Evolutionary conservation across 2,888 invertebrate species (phyloP).

Genomic region (Mechanitis messenoides): DNA sequence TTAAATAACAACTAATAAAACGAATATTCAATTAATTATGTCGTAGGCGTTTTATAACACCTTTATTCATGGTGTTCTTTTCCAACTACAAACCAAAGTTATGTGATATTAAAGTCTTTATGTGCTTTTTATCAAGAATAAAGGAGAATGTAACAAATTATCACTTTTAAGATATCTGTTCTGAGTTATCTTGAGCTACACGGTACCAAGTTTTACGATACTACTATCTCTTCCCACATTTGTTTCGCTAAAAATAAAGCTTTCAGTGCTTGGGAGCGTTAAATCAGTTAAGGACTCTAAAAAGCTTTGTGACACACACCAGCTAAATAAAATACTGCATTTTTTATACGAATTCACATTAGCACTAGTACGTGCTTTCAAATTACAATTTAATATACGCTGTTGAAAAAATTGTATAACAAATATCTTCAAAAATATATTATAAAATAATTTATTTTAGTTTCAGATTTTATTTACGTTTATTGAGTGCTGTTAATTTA

Average conservation of each 20-base stretch:
- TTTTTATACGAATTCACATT: too few relatives aligned
- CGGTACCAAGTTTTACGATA: slow-evolving; percentile 55
- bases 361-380: too few relatives aligned
- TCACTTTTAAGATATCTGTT: slow-evolving; percentile 58
- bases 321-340: background rate
- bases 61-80: slow-evolving; percentile 12
- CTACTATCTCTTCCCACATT: slow-evolving; percentile 63
- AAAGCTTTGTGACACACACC: background rate
- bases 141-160: slow-evolving; percentile 63
- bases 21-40: slow-evolving; percentile 29
- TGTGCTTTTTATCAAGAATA: slow-evolving; percentile 48
- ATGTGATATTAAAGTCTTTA: slow-evolving; percentile 35
- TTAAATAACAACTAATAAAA: slow-evolving; percentile 28
- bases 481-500: too few relatives aligned
- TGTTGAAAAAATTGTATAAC: too few relatives aligned
- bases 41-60: slow-evolving; percentile 22
- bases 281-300: slow-evolving; percentile 1
- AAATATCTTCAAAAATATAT: too few relatives aligned
- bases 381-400: too few relatives aligned
- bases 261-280: slow-evolving; percentile 6
- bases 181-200: slow-evolving; percentile 61
- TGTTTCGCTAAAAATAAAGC: slow-evolving; percentile 60
- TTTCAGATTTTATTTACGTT: too few relatives aligned
- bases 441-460: too few relatives aligned
- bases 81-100: slow-evolving; percentile 17